These are phyloP conservation scores for Drosophila eohydei DNA, from an alignment of 2,888 invertebrate genomes.

Conservation along the genomic window DNA sequence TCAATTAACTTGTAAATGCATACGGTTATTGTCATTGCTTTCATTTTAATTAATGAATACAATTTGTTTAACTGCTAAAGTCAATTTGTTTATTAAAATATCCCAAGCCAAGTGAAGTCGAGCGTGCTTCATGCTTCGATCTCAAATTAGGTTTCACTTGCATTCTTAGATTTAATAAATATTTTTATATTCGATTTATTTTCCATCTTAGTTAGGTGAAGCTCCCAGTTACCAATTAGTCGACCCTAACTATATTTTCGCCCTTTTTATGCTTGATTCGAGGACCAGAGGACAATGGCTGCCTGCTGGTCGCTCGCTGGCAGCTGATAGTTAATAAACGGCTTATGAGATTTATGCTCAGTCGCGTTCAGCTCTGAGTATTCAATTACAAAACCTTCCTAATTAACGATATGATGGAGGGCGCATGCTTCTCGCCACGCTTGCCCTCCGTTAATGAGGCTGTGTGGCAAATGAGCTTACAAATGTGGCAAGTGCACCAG, in stretches of 20 bases:
- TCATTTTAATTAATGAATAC: slow-evolving; percentile 3
- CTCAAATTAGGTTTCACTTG: background rate
- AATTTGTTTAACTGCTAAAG: background rate
- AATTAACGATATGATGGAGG: slow-evolving; percentile 61
- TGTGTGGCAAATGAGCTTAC: slow-evolving; percentile 69
- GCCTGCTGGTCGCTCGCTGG: background rate
- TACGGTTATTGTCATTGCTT: background rate
- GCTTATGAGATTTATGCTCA: slow-evolving; percentile 1
- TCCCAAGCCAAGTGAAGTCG: background rate
- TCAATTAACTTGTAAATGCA: slow-evolving; percentile 1
- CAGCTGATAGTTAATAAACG: background rate
- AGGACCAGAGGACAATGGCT: background rate
- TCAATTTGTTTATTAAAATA: slow-evolving; percentile 1
- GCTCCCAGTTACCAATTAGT: no score
- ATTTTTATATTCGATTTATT: background rate
- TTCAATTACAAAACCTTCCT: slow-evolving; percentile 66
- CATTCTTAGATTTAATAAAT: background rate
- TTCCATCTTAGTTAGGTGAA: no score
- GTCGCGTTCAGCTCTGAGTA: slow-evolving; percentile 30
- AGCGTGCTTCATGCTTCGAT: background rate
- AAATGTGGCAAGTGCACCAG: slow-evolving; percentile 20
- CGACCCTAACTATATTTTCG: background rate
- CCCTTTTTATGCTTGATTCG: background rate
- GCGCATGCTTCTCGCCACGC: slow-evolving; percentile 21
- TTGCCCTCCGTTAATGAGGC: slow-evolving; percentile 63